A percentile compares a stretch with the other conserved stretches of the same genome.
phyloP scores from a whole-genome alignment of 92 coral and sea anemone species.

The Montipora capitata region DNA sequence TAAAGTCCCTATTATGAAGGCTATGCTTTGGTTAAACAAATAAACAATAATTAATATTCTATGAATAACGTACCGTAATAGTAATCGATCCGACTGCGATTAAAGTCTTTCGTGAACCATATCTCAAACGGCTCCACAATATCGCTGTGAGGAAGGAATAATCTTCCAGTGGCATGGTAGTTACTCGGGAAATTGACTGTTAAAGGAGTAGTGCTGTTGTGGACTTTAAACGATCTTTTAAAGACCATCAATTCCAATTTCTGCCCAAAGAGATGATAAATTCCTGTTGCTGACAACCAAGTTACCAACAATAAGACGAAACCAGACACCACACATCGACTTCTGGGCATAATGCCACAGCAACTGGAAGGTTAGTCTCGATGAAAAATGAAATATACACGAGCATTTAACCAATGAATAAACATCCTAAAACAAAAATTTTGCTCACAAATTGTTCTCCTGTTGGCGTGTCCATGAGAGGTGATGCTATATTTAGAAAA shows the following conservation, averaged over 20 bases:
- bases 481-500: slow-evolving; percentile 37
- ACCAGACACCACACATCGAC: not conserved
- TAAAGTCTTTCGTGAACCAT: slow-evolving; percentile 87
- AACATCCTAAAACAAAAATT: not conserved
- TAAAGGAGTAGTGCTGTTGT: slow-evolving; percentile 35
- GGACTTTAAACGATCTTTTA: slow-evolving; percentile 31
- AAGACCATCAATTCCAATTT: slow-evolving; percentile 33
- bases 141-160: slow-evolving; percentile 89
- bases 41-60: not conserved
- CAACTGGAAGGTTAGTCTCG: not conserved
- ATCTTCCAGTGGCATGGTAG: slow-evolving; percentile 93
- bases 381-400: not conserved
- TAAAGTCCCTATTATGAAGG: too few relatives aligned
- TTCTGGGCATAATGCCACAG: slow-evolving; percentile 7
- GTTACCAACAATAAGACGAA: slow-evolving; percentile 26
- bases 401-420: slow-evolving; percentile 4
- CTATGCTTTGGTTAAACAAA: not conserved
- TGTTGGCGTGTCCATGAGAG: slow-evolving; percentile 28
- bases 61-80: slow-evolving; percentile 80
- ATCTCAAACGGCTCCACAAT: slow-evolving; percentile 97
- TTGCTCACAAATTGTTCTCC: not conserved
- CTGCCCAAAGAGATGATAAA: slow-evolving; percentile 29
- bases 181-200: slow-evolving; percentile 72
- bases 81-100: slow-evolving; percentile 95
- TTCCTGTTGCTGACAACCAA: slow-evolving; percentile 23